Percentiles rank a stretch among this genome's conserved stretches.
Evolutionary conservation across 2,888 invertebrate genomes (phyloP).

Genomic region (Flabesymbios commensalis): DNA sequence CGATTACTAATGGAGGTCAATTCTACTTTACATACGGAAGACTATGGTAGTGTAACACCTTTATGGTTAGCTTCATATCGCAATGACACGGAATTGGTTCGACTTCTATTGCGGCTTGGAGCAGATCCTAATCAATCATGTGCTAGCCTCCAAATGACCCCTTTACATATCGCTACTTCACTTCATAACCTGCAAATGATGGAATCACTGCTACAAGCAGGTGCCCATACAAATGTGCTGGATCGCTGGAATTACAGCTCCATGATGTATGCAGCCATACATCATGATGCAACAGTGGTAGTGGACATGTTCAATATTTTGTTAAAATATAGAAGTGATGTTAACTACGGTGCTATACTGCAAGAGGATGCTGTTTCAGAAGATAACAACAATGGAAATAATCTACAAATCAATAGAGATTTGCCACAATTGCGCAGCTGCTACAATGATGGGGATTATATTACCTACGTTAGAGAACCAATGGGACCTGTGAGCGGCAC

Average conservation of each 20-base stretch:
- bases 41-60: constrained; percentile 11
- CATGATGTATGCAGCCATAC: constrained; percentile 73
- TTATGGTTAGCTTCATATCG: constrained; percentile 19
- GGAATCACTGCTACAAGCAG: constrained; percentile 65
- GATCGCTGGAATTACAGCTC: constrained; percentile 79
- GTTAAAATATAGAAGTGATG: constrained; percentile 19
- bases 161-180: constrained; percentile 23
- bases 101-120: constrained; percentile 4
- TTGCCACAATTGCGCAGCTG: constrained; percentile 8
- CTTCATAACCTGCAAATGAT: constrained; percentile 18
- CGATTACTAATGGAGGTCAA: no score
- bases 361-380: constrained; percentile 6
- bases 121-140: constrained; percentile 19
- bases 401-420: constrained; percentile 12
- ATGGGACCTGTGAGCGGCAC: constrained; percentile 25
- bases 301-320: constrained; percentile 12
- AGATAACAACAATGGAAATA: neutral
- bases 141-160: constrained; percentile 18
- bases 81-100: constrained; percentile 9
- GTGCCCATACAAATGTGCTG: constrained; percentile 72
- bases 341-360: constrained; percentile 22
- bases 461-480: constrained; percentile 23
- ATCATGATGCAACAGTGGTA: constrained; percentile 16
- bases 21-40: no score
- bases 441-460: constrained; percentile 7